Evolutionary conservation across 2,113 vertebrate species (phyloP).

Genomic region (Apodemus speciosus): DNA sequence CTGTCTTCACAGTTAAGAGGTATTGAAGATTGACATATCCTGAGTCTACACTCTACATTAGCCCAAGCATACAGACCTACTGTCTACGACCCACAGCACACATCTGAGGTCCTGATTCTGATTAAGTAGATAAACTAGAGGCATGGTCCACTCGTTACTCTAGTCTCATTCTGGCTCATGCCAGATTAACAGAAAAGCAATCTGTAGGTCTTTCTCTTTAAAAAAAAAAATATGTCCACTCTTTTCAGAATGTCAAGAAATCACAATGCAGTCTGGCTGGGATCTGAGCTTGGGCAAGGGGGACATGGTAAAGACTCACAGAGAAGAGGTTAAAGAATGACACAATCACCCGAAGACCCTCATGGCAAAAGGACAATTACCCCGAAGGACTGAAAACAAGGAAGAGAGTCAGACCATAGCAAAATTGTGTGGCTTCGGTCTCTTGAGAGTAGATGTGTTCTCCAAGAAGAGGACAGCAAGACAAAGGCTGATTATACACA

Average conservation of each 20-base stretch:
- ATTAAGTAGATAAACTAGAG: not conserved
- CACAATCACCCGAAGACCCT: not conserved
- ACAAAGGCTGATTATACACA: constrained; percentile 11
- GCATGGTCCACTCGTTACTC: not conserved
- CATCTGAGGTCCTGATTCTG: not conserved
- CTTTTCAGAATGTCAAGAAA: not conserved
- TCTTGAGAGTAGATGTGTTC: not conserved
- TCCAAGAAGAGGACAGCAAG: not conserved
- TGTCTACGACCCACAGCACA: not conserved
- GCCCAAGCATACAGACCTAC: not conserved
- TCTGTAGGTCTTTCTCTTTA: not conserved
- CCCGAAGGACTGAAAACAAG: not conserved
- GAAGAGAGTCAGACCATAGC: not conserved
- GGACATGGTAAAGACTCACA: not conserved
- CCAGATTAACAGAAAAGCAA: not conserved
- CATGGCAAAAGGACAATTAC: not conserved
- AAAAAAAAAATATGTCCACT: not conserved
- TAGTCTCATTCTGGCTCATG: not conserved
- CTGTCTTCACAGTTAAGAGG: not conserved
- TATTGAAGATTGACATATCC: not conserved
- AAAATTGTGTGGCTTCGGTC: not conserved
- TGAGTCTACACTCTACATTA: not conserved
- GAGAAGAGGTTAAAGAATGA: not conserved
- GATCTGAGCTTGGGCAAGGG: not conserved
- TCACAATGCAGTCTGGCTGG: not conserved